Evolutionary conservation across 2,888 invertebrate genomes (phyloP).

Genomic region (Hydrotaea cyrtoneurina): DNA sequence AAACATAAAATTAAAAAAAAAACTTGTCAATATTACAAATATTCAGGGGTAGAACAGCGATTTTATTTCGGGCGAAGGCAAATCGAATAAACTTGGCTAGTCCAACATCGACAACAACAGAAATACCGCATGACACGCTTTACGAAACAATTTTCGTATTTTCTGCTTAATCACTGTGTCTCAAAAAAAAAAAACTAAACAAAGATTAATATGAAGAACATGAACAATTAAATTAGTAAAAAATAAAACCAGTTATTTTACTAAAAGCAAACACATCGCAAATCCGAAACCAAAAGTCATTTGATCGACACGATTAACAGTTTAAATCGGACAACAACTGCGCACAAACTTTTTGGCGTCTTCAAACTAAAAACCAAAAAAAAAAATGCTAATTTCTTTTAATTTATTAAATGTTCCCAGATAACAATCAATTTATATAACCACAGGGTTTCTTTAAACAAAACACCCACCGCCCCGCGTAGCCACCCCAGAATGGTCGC

Average conservation of each 20-base stretch:
- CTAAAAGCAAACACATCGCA: not conserved
- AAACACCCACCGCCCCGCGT: not conserved
- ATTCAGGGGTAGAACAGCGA: too few relatives aligned
- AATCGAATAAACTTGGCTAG: too few relatives aligned
- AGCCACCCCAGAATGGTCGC: not conserved
- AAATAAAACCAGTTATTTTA: not conserved
- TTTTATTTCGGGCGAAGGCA: too few relatives aligned
- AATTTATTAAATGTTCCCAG: slow-evolving; percentile 18
- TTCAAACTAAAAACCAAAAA: too few relatives aligned
- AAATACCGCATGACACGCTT: too few relatives aligned
- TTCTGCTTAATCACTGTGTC: too few relatives aligned
- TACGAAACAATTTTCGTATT: too few relatives aligned
- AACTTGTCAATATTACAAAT: too few relatives aligned
- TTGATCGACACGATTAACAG: not conserved
- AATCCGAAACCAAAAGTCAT: not conserved
- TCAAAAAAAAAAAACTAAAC: not conserved
- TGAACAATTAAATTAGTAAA: not conserved
- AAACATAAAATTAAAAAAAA: too few relatives aligned
- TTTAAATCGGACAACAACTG: not conserved
- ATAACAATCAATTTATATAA: slow-evolving; percentile 36
- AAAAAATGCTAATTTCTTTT: slow-evolving; percentile 47
- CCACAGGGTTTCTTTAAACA: slow-evolving; percentile 11
- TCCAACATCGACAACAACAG: too few relatives aligned
- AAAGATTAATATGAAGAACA: not conserved
- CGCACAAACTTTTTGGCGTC: too few relatives aligned